phyloP scores from a whole-genome alignment of 2,113 vertebrate species.

The Monarcha castaneiventris region DNA sequence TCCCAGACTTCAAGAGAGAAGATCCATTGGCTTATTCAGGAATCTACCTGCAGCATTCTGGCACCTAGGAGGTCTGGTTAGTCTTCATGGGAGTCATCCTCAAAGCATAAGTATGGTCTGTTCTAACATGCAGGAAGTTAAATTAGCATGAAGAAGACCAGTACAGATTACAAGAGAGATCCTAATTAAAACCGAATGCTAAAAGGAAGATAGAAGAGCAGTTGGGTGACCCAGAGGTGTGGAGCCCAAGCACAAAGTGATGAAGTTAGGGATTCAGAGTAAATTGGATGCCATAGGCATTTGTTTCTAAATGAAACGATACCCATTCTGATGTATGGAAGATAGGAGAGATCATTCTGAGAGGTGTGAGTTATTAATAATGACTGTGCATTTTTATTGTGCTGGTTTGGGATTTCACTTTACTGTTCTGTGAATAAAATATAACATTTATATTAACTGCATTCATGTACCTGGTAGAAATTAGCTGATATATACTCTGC shows the following conservation, averaged over 20 bases:
- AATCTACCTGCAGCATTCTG: background rate
- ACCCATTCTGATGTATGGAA: conserved; percentile 81
- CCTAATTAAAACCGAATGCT: background rate
- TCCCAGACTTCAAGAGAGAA: background rate
- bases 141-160: background rate
- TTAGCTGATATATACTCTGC: conserved; percentile 74
- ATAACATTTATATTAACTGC: conserved; percentile 85
- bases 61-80: background rate
- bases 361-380: conserved; percentile 90
- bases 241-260: accelerated
- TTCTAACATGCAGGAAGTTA: background rate
- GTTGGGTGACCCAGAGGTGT: background rate
- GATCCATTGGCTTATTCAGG: background rate
- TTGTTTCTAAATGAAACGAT: conserved; percentile 71
- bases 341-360: conserved; percentile 85
- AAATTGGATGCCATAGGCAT: background rate
- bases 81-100: background rate
- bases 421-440: conserved; percentile 90
- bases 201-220: background rate
- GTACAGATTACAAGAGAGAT: background rate
- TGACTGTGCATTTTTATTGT: conserved; percentile 71
- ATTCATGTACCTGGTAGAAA: conserved; percentile 73
- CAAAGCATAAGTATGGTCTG: background rate
- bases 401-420: conserved; percentile 66
- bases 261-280: background rate